Evolutionary conservation across 2,113 vertebrate species (phyloP).

Genomic region (Pithys albifrons): DNA sequence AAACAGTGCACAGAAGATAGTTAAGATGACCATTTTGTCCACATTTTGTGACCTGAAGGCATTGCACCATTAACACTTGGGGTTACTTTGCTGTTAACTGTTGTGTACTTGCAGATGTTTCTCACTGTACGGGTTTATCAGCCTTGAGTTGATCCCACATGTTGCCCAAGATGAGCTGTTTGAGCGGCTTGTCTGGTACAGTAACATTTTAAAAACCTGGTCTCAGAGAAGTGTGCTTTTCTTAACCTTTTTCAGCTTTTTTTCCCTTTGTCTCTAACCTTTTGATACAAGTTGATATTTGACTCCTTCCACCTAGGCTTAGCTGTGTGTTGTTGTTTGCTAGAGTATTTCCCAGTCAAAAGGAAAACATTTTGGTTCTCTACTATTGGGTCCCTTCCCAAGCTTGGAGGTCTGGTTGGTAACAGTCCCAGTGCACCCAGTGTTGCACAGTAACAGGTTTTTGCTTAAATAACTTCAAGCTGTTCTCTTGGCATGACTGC

Average conservation of each 20-base stretch:
- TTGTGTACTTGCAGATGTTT: constrained; percentile 51
- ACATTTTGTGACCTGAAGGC: constrained; percentile 48
- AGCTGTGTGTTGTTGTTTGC: constrained; percentile 33
- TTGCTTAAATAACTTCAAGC: constrained; percentile 55
- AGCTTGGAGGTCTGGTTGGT: constrained; percentile 32
- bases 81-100: constrained; percentile 66
- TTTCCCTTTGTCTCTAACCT: not conserved
- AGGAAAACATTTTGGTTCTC: constrained; percentile 16
- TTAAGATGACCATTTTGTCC: not conserved
- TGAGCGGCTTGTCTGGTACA: not conserved
- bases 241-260: not conserved
- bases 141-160: not conserved
- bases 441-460: constrained; percentile 42
- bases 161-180: not conserved
- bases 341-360: constrained; percentile 11
- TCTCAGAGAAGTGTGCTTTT: constrained; percentile 16
- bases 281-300: constrained; percentile 20
- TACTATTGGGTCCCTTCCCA: not conserved
- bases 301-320: not conserved
- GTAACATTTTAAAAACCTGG: not conserved
- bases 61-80: constrained; percentile 45
- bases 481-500: constrained; percentile 50
- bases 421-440: constrained; percentile 25
- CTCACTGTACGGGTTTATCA: not conserved
- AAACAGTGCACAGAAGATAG: constrained; percentile 56